phyloP scores from a whole-genome alignment of 1,140 invertebrate genomes.

The Venustaconcha ellipsiformis region DNA sequence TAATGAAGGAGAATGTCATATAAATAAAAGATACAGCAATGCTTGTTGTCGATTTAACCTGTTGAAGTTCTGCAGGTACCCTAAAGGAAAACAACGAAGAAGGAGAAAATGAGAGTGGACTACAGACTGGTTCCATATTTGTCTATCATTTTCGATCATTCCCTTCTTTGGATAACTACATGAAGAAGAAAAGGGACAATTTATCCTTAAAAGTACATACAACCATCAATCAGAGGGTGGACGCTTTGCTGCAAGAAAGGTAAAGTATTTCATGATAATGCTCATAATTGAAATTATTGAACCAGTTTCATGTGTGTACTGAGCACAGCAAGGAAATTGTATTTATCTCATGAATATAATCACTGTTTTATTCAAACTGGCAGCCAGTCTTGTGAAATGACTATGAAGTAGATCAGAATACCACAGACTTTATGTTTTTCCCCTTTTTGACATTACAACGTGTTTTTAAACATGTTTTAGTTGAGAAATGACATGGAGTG shows the following conservation, averaged over 20 bases:
- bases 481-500: too few species aligned
- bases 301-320: neutral
- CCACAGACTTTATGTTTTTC: neutral
- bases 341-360: too few species aligned
- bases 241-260: slow-evolving; percentile 57
- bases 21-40: too few species aligned
- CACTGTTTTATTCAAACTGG: too few species aligned
- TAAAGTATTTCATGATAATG: slow-evolving; percentile 7
- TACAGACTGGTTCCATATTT: slow-evolving; percentile 45
- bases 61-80: neutral
- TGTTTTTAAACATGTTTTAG: neutral
- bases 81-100: slow-evolving; percentile 11
- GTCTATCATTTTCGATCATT: slow-evolving; percentile 54
- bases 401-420: too few species aligned
- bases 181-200: slow-evolving; percentile 33
- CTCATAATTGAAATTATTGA: neutral
- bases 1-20: too few species aligned
- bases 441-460: neutral
- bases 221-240: slow-evolving; percentile 49
- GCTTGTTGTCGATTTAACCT: too few species aligned
- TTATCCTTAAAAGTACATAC: slow-evolving; percentile 40
- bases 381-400: too few species aligned
- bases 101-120: slow-evolving; percentile 12
- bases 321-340: neutral
- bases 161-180: slow-evolving; percentile 54